Base-by-base conservation (phyloP, 2,113 vertebrate species). In the Zosterops lateralis region DNA sequence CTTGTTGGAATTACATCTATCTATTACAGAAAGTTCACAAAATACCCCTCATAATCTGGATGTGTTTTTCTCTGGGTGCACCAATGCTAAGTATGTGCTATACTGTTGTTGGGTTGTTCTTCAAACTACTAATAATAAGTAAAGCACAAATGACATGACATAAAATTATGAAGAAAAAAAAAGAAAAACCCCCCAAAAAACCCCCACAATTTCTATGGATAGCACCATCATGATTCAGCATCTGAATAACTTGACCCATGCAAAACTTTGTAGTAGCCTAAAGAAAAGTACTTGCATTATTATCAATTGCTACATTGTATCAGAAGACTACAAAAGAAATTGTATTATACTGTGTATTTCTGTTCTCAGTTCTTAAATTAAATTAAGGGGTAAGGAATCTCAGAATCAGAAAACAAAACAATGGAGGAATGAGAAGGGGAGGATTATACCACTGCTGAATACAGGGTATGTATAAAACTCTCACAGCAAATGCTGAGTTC, bases 171-270 rank as follows among this genome's bases (percentile, higher is more conserved):
- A 82, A 54, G 19, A 15, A 75, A 67, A 66, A n/a, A 66, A 29
- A 1, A 6, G 31, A 15, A 66, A 66, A 45, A 38, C 38, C 36
- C 9, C 36, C 36, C 38, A 10, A 38, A 53, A 45, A 48, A 13
- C 0, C 0, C 2, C 12, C 29, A 11, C 40, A 32, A 73, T 32
- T 18, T 50, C 24, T 31, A 3, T 15, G 47, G 60, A 45, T 2
- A 4, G 9, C 17, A n/a, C 17, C 17, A 6, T 90, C 16, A 3
- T 40, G n/a, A 76, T 91, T 85, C 65, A 82, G 32, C 18, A 38
- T 45, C 34, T n/a, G 24, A 76, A 57, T 74, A 79, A 31, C 61
- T 70, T 67, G 5, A 38, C 22, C 83, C 60, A 31, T 0, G 0
- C 24, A 53, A 75, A 82, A 61, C 48, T 5, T 34, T 54, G 12